These are phyloP conservation scores for Noctua comes DNA, from an alignment of 2,888 invertebrate species.

Conservation along the genomic window DNA sequence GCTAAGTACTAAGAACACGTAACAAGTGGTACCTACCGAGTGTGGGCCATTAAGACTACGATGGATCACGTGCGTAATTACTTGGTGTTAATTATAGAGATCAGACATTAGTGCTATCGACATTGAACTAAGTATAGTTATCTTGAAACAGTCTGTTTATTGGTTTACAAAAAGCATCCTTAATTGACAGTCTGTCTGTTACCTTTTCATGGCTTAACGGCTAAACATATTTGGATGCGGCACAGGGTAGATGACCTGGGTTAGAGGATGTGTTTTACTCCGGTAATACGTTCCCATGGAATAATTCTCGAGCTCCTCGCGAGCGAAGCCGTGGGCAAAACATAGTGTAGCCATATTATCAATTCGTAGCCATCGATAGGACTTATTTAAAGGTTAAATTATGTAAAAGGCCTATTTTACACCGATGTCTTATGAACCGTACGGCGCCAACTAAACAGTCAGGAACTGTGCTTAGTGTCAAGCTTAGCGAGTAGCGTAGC, in stretches of 20 bases:
- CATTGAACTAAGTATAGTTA: constrained; percentile 1
- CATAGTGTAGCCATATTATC: background rate
- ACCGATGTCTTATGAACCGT: background rate
- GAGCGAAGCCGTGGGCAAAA: background rate
- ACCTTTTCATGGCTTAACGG: background rate
- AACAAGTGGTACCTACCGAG: constrained; percentile 12
- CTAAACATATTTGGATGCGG: background rate
- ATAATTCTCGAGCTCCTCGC: no score
- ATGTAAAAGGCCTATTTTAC: background rate
- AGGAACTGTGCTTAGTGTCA: background rate
- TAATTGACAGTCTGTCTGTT: background rate
- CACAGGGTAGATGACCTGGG: background rate
- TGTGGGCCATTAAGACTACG: constrained; percentile 19
- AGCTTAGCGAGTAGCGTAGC: background rate
- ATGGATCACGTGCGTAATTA: constrained; percentile 25
- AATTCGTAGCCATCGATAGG: background rate
- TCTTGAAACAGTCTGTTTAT: background rate
- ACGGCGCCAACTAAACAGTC: background rate
- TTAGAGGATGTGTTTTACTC: background rate
- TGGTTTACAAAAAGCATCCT: background rate
- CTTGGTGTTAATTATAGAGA: constrained; percentile 6
- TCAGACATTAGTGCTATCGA: constrained; percentile 14
- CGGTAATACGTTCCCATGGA: background rate
- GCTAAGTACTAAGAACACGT: constrained; percentile 15
- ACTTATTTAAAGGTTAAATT: background rate